Conservation (phyloP, 2,113 vertebrate genomes). For the Mungos mungo region DNA sequence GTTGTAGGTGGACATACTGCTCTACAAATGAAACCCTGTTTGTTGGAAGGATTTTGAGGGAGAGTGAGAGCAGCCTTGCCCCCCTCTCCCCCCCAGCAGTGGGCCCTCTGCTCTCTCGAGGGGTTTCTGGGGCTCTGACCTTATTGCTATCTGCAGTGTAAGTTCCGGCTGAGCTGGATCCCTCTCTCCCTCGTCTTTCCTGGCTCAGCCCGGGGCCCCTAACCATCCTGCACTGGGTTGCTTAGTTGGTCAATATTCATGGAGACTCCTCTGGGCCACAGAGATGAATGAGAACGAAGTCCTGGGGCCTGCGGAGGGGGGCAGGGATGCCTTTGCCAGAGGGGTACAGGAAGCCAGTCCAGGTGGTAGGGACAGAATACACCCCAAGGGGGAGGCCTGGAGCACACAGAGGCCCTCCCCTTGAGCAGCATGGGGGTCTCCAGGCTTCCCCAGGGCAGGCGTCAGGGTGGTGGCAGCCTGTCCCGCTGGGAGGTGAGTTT, state of each 20-base stretch:
- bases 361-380: neutral
- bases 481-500: conserved; percentile 60
- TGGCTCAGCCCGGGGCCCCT: neutral
- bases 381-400: neutral
- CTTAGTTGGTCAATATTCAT: neutral
- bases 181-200: neutral
- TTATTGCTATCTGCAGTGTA: neutral
- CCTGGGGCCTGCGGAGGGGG: neutral
- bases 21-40: neutral
- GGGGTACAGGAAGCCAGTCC: neutral
- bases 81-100: no score
- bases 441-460: conserved; percentile 2
- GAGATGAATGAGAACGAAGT: neutral
- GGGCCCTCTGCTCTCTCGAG: neutral
- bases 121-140: neutral
- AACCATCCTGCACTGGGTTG: neutral
- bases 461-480: neutral
- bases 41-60: neutral
- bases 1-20: neutral
- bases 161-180: neutral
- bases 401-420: neutral
- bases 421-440: neutral
- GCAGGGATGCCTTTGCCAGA: neutral
- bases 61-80: neutral
- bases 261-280: neutral